A percentile compares a stretch with the other conserved stretches of the same genome.
These are phyloP conservation scores for Parnassius mnemosyne DNA, from an alignment of 2,888 invertebrate genomes.

Conservation along the genomic window DNA sequence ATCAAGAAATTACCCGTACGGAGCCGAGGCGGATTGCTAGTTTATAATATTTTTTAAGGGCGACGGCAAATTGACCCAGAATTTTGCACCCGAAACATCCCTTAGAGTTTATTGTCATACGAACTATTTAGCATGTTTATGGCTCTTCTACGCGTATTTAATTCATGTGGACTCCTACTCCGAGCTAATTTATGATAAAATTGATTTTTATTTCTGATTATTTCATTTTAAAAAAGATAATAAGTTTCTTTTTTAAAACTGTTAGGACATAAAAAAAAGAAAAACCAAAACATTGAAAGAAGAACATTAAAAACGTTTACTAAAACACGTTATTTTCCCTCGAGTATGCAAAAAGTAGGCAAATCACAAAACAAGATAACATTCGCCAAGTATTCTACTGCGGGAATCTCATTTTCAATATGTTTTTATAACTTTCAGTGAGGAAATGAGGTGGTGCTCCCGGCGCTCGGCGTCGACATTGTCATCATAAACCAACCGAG, in stretches of 20 bases:
- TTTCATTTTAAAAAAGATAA: neutral
- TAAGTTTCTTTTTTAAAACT: neutral
- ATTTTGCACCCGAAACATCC: no score
- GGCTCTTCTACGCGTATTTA: no score
- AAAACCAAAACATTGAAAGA: slow-evolving; percentile 39
- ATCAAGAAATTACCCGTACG: no score
- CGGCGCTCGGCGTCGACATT: slow-evolving; percentile 66
- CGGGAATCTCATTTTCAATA: slow-evolving; percentile 80
- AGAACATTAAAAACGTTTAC: slow-evolving; percentile 34
- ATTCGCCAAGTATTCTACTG: slow-evolving; percentile 68
- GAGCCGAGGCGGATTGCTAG: no score
- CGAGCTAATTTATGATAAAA: no score
- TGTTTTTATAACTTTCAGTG: slow-evolving; percentile 80
- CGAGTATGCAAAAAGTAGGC: slow-evolving; percentile 69
- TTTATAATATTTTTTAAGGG: no score
- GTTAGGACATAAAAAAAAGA: neutral
- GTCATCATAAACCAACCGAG: slow-evolving; percentile 78
- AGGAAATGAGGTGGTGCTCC: slow-evolving; percentile 78
- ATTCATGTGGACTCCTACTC: no score
- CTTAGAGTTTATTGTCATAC: no score
- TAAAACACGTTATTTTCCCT: slow-evolving; percentile 65
- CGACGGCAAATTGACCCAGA: no score
- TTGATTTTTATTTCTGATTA: no score
- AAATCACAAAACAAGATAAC: slow-evolving; percentile 79
- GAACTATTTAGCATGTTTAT: no score